Base-by-base conservation (phyloP, 2,113 vertebrate genomes). In the Dunckerocampus dactyliophorus region DNA sequence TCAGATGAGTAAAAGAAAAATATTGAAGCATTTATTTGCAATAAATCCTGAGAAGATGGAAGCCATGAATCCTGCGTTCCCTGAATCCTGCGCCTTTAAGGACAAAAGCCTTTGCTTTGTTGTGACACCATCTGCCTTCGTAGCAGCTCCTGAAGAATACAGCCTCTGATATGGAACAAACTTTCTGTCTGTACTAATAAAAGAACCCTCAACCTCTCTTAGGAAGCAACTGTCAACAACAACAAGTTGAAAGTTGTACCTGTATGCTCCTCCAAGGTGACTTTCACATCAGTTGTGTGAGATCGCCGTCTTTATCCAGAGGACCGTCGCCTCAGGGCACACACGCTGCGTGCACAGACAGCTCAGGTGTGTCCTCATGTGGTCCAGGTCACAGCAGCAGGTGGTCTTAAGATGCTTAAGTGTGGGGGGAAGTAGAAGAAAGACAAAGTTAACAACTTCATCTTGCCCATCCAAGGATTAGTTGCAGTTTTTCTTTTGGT, bases 201-300 rank as follows among this genome's bases (percentile, higher is more conserved):
- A 43, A 21, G 9, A 8, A 55, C 10, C 28, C 51, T 28, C 15
- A 14, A 17, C n/a, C 37, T 21, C 37, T 47, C 57, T 31, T 43
- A 2, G 15, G 47, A 62, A 15, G 7, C 60, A 55, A 45, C 47
- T 43, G 47, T 47, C 24, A 48, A 11, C 1, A 9, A 20, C 62
- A 37, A 54, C 17, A n/a, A 50, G 55, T 59, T 31, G 39, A 63
- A 75, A 66, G 54, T 63, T 74, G 69, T 63, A 31, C 49, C 46
- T 62, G 5, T 55, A 53, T 59, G 47, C 34, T 52, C 65, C 60
- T 60, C 20, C 34, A 72, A 63, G 66, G 62, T 76, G 74, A 84
- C 80, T 76, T 81, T 81, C 67, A 63, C 19, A 28, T 15, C 14
- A 37, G 43, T 42, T 73, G 61, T 67, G 62, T 49, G 47, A 14